A percentile compares a stretch with the other conserved stretches of the same genome.
These are phyloP conservation scores for Magallana angulata DNA, from an alignment of 1,140 invertebrate genomes.

Conservation along the genomic window DNA sequence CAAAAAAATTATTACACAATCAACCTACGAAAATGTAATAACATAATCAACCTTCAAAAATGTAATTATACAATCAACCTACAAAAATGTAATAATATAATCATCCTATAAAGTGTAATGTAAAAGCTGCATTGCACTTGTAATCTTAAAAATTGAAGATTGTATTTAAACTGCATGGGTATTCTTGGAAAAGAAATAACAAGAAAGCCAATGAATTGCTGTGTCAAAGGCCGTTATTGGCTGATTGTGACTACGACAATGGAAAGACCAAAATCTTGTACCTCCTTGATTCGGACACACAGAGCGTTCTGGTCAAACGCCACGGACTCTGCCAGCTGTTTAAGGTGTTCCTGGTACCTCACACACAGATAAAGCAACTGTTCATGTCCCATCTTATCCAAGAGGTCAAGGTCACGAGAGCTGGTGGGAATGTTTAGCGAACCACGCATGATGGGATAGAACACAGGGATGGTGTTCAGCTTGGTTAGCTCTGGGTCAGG, in stretches of 20 bases:
- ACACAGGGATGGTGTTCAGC: slow-evolving; percentile 90
- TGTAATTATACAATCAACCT: too few relatives aligned
- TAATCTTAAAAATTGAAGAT: too few relatives aligned
- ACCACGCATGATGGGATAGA: slow-evolving; percentile 94
- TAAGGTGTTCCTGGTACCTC: slow-evolving; percentile 88
- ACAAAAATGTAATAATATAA: too few relatives aligned
- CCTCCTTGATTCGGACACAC: slow-evolving; percentile 87
- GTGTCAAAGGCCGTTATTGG: too few relatives aligned
- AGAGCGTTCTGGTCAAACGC: slow-evolving; percentile 87
- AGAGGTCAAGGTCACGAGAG: slow-evolving; percentile 90
- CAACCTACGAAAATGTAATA: not conserved
- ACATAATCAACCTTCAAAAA: too few relatives aligned
- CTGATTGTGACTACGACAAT: too few relatives aligned
- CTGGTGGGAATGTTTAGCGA: slow-evolving; percentile 90
- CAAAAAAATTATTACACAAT: too few relatives aligned
- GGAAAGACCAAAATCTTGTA: slow-evolving; percentile 69
- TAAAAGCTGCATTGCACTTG: too few relatives aligned
- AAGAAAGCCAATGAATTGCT: too few relatives aligned
- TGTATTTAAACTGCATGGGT: too few relatives aligned
- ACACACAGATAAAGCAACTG: slow-evolving; percentile 84
- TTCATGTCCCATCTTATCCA: slow-evolving; percentile 88
- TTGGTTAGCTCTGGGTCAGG: slow-evolving; percentile 90
- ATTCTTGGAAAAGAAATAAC: too few relatives aligned
- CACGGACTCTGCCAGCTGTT: slow-evolving; percentile 86
- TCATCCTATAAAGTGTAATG: too few relatives aligned